Conservation (phyloP, 2,113 vertebrate species). For the Dromiciops gliroides region DNA sequence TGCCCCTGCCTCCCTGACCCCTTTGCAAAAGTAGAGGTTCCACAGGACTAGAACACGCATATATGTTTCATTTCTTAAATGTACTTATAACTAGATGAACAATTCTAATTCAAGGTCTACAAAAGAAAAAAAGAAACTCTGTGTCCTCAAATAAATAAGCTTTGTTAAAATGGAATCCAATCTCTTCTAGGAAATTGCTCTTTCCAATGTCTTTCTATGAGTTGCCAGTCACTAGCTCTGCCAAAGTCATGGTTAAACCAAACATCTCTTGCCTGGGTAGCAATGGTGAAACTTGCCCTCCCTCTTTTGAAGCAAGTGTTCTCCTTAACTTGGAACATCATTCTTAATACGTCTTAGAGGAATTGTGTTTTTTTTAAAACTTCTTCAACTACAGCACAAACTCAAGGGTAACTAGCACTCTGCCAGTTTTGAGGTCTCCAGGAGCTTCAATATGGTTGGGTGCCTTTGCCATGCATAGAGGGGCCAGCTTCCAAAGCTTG, state of each 20-base stretch:
- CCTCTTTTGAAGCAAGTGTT: constrained; percentile 22
- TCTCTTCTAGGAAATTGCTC: not conserved
- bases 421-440: not conserved
- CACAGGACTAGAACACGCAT: not conserved
- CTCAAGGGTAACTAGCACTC: not conserved
- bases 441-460: not conserved
- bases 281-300: not conserved
- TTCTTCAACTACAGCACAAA: not conserved
- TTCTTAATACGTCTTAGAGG: constrained; percentile 14
- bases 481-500: not conserved
- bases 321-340: constrained; percentile 17
- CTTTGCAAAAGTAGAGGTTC: not conserved
- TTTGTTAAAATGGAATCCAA: constrained; percentile 33
- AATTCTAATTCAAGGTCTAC: constrained; percentile 36
- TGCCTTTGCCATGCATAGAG: not conserved
- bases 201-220: not conserved
- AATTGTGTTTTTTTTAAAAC: constrained; percentile 1
- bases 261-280: constrained; percentile 4
- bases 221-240: not conserved
- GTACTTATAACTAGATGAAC: not conserved
- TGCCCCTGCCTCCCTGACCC: too few species aligned
- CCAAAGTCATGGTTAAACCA: constrained; percentile 6
- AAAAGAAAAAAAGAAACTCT: constrained; percentile 13
- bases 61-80: not conserved
- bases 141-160: constrained; percentile 25